Evolutionary conservation across 1,140 invertebrate genomes (phyloP), one percentile per base, ranked within the genome.

Genomic region (Periplaneta americana): DNA sequence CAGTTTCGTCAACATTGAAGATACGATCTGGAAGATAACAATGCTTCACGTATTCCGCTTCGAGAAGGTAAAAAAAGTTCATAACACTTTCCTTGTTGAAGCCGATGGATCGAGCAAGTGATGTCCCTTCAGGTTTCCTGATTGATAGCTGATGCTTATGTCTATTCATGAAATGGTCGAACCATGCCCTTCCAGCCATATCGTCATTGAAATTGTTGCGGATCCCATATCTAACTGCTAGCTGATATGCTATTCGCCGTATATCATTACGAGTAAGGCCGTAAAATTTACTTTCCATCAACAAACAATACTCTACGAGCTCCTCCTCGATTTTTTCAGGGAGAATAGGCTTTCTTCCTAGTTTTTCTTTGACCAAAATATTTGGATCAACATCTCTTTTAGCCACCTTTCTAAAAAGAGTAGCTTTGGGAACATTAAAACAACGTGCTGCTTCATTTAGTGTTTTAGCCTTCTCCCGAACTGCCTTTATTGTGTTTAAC

Each of bases 51-150:
- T 76, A 76, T 76, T 76, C 75, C 11, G 75, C 28, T 76, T 76
- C 33, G 13, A 76, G 75, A 76, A 76, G 75, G 75, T 31, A 11
- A 28, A 76, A 57, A 57, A 57, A 57, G 22, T 13, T 57, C 22
- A n/a, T n/a, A n/a, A n/a, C n/a, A n/a, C n/a, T n/a, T n/a, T n/a
- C n/a, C 84, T 86, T 75, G 33, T 85, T 84, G 80, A 87, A 86
- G 32, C 83, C 84, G 17, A 79, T 83, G 2, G 83, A 78, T 31
- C 84, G 37, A 31, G 84, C 81, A 37, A 83, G 32, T 77, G 82
- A 83, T 37, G 79, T 80, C 15, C 80, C 81, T 33, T 82, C 74
- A 36, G 81, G 84, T 18, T 66, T 74, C 31, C 80, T n/a, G n/a
- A n/a, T n/a, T n/a, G n/a, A n/a, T n/a, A n/a, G n/a, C n/a, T n/a